Conservation (phyloP, 2,797 vertebrate species). For the Nothura maculosa region DNA sequence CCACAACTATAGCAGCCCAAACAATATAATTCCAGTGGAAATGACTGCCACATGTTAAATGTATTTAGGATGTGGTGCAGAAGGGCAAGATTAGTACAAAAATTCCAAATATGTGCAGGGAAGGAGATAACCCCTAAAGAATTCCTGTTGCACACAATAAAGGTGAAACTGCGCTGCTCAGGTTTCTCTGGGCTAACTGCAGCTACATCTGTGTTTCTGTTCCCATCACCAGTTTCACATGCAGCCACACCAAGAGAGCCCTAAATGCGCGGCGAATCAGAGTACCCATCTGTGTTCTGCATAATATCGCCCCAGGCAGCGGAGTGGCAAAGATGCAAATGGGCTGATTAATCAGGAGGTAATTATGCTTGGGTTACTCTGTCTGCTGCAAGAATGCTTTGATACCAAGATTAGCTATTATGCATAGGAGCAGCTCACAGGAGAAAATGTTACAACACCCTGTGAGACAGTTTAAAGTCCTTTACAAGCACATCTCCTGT, state of each 20-base stretch:
- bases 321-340: conserved; percentile 49
- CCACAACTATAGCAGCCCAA: neutral
- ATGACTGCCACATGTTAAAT: conserved; percentile 62
- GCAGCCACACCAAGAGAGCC: conserved; percentile 42
- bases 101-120: conserved; percentile 43
- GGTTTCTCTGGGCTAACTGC: conserved; percentile 9
- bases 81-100: conserved; percentile 52
- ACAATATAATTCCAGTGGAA: conserved; percentile 32
- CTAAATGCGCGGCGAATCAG: neutral
- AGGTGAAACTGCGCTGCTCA: conserved; percentile 44
- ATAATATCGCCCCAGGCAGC: conserved; percentile 20
- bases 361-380: conserved; percentile 13
- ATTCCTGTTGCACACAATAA: conserved; percentile 39
- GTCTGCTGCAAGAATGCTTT: conserved; percentile 30
- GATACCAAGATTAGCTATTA: conserved; percentile 16
- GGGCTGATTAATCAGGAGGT: conserved; percentile 40
- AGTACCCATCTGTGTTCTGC: conserved; percentile 47
- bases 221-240: conserved; percentile 4
- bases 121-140: conserved; percentile 58
- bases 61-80: conserved; percentile 18
- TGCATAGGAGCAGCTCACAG: neutral
- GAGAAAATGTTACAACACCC: neutral
- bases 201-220: conserved; percentile 6
- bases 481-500: conserved; percentile 30
- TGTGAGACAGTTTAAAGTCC: conserved; percentile 32